Evolutionary conservation across 2,888 invertebrate genomes (phyloP), one percentile per base, ranked within the genome.

Genomic region (Metallyticus violacea): DNA sequence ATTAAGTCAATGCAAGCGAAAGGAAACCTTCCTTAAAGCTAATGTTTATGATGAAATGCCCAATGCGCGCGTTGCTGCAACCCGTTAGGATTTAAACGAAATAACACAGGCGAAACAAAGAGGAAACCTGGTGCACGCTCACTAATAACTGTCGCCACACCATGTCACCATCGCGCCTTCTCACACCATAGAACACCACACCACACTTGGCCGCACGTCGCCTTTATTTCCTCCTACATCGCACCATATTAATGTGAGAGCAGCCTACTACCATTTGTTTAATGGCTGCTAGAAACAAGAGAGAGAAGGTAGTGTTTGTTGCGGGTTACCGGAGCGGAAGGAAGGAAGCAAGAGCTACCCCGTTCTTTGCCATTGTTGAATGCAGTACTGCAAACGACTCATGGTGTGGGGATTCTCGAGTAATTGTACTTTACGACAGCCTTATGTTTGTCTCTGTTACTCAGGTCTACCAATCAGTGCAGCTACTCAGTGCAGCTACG

Each of bases 301-400:
- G 77, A 62, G 77, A 77, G 26, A 83, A 77, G 77, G 83, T 22
- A 6, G 27, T 81, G 77, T 83, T 86, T 86, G 86, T 86, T 84
- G 86, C 81, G 80, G 85, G 84, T 40, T 62, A 86, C 80, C 86
- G 86, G 81, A 80, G 85, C 85, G 85, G 86, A 87, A 87, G 86
- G 79, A 87, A 80, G 80, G 77, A 83, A 62, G 40, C 40, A 62
- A 62, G 15, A 62, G 9, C 40, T 62, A 62, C 40, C 40, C 40
- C 15, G 40, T 62, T 15, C 40, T 77, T 28, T 28, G 29, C 77
- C 83, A 83, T 83, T 83, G 83, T 83, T 83, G 82, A 9, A 26
- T 26, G 9, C 15, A 22, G 27, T 15, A 62, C 40, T 9, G 40
- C 40, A 62, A 62, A 15, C 40, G 40, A 62, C 40, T 22, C 15